phyloP scores from a whole-genome alignment of 2,888 invertebrate genomes.

The Harpagoxenus sublaevis region DNA sequence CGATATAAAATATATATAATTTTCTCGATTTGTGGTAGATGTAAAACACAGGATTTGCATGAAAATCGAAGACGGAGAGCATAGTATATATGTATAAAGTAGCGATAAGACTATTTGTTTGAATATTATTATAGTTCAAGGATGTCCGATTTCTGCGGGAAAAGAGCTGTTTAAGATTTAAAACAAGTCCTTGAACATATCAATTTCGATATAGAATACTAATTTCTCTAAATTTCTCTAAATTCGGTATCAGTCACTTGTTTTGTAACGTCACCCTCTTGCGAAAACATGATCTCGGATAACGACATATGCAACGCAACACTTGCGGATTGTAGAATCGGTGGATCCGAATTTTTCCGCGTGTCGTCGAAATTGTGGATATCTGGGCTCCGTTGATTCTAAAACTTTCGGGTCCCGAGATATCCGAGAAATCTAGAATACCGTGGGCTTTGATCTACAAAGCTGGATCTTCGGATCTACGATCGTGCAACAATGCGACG shows the following conservation, averaged over 20 bases:
- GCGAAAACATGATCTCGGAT: background rate
- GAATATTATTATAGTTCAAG: conserved; percentile 53
- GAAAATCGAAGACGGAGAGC: conserved; percentile 45
- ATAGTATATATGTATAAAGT: conserved; percentile 46
- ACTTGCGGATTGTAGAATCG: conserved; percentile 40
- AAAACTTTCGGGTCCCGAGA: background rate
- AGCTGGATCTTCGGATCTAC: conserved; percentile 20
- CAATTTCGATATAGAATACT: conserved; percentile 85
- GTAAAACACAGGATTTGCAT: conserved; percentile 24
- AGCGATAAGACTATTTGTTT: conserved; percentile 51
- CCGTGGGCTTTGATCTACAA: background rate
- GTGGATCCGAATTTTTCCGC: conserved; percentile 16
- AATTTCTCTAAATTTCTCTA: conserved; percentile 78
- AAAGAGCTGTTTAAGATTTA: conserved; percentile 45
- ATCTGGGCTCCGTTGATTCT: background rate
- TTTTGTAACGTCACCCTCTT: conserved; percentile 17
- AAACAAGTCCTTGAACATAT: conserved; percentile 75
- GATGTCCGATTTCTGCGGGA: conserved; percentile 55
- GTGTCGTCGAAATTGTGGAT: conserved; percentile 15
- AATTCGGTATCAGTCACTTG: conserved; percentile 38
- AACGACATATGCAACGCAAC: conserved; percentile 1
- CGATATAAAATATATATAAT: background rate
- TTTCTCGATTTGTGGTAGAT: conserved; percentile 3
- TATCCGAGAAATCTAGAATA: background rate
- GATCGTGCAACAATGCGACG: conserved; percentile 11